Evolutionary conservation across 2,888 invertebrate species (phyloP).

Genomic region (Aphidius colemani): DNA sequence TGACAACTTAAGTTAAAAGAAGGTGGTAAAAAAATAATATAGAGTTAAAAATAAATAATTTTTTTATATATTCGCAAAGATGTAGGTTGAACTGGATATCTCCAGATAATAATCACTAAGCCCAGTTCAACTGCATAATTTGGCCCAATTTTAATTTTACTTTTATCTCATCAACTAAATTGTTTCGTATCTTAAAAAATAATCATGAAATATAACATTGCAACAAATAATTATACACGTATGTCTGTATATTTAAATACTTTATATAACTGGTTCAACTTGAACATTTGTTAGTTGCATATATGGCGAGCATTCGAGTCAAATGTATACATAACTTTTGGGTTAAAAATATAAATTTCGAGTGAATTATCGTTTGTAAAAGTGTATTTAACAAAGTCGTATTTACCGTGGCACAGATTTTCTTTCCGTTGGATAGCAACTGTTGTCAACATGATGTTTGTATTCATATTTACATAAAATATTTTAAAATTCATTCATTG

Average conservation of each 20-base stretch:
- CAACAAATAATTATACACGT: too few species aligned
- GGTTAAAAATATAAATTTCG: conserved; percentile 29
- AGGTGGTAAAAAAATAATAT: too few species aligned
- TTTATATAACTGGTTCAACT: not conserved
- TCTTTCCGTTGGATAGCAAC: conserved; percentile 29
- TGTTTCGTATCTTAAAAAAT: too few species aligned
- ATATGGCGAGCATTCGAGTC: conserved; percentile 27
- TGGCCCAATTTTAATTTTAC: not conserved
- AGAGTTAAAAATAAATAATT: too few species aligned
- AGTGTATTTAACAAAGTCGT: conserved; percentile 46
- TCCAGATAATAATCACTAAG: conserved; percentile 25
- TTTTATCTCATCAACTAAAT: not conserved
- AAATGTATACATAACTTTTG: conserved; percentile 38
- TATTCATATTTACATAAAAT: not conserved
- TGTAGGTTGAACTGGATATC: too few species aligned
- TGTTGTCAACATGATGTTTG: not conserved
- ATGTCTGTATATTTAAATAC: not conserved
- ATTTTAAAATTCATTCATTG: not conserved
- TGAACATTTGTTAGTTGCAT: conserved; percentile 33
- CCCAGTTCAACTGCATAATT: too few species aligned
- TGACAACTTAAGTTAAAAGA: too few species aligned
- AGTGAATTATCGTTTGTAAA: conserved; percentile 42
- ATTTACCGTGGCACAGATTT: conserved; percentile 48
- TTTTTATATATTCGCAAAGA: too few species aligned
- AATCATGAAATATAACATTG: too few species aligned